Evolutionary conservation across 2,888 invertebrate genomes (phyloP), one percentile per base, ranked within the genome.

Genomic region (Amphipoea lucens): DNA sequence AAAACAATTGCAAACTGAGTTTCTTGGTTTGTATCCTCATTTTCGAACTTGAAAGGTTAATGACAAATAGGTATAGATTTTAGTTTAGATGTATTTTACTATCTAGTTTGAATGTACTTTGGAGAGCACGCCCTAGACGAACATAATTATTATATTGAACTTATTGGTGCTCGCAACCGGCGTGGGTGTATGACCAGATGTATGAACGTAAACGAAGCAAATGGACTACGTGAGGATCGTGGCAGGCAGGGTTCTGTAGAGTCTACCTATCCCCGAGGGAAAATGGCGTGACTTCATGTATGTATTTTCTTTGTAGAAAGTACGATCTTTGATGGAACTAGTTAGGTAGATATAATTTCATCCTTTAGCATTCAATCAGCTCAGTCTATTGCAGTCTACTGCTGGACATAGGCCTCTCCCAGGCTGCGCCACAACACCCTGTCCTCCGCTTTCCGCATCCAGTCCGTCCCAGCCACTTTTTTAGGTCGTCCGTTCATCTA

Each of bases 1-100:
- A 65, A 72, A 78, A 65, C 83, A 78, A 73, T 72, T 72, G 51
- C 42, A 60, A 73, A 69, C 68, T 65, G 11, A 69, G 65, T 77
- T 82, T 63, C 60, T 54, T 42, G 57, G 78, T 82, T 65, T 76
- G 57, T 68, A 54, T 68, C n/a, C 9, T 51, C 70, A 71, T 80
- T 79, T 68, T 70, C 0, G 9, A 69, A 79, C 57, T 60, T 74
- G 63, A 45, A 36, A 60, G 23, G 51, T 82, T 29, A 51, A 17
- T 67, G 23, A 2, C 65, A 36, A 45, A 40, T 71, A 29, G 29
- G 29, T 29, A 2, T 17, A 48, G 4, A 23, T 62, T 42, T 51
- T 9, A 17, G 9, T 42, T 12, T 36, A 67, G 20, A 42, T 71
- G 40, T 65, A 65, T 23, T 23, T 40, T 60, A 29, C 29, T 29